Conservation (phyloP, 2,888 invertebrate species). For the Drosophila diplacantha region DNA sequence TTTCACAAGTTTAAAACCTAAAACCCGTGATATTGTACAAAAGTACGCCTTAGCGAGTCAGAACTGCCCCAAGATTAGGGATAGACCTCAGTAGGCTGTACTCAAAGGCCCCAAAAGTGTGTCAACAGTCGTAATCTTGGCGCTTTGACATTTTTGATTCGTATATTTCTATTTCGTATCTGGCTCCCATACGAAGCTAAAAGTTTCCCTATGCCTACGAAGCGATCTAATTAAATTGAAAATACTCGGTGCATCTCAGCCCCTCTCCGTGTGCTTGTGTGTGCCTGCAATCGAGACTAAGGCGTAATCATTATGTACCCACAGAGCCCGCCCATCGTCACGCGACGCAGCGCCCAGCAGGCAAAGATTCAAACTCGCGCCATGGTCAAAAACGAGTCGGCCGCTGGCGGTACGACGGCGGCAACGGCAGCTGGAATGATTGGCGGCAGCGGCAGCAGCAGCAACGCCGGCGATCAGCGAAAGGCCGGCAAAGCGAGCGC, state of each 20-base stretch:
- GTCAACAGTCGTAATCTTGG: not conserved
- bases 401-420: conserved; percentile 33
- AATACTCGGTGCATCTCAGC: conserved; percentile 3
- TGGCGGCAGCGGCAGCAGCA: conserved; percentile 23
- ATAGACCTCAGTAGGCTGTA: not conserved
- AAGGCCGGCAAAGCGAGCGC: conserved; percentile 78
- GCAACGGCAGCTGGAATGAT: conserved; percentile 23
- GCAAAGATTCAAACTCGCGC: conserved; percentile 83
- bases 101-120: conserved; percentile 4
- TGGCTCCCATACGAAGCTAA: not conserved
- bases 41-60: not conserved
- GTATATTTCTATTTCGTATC: not conserved
- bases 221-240: too few relatives aligned
- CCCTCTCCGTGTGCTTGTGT: not conserved
- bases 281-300: not conserved
- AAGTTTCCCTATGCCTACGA: not conserved
- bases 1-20: too few relatives aligned
- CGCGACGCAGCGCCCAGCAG: conserved; percentile 82
- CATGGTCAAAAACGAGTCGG: conserved; percentile 77
- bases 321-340: conserved; percentile 79
- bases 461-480: conserved; percentile 31
- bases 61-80: not conserved
- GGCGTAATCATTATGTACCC: not conserved
- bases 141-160: not conserved
- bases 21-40: not conserved